These are phyloP conservation scores for Chrysodeixis includens DNA, from an alignment of 2,888 invertebrate species.

Conservation along the genomic window DNA sequence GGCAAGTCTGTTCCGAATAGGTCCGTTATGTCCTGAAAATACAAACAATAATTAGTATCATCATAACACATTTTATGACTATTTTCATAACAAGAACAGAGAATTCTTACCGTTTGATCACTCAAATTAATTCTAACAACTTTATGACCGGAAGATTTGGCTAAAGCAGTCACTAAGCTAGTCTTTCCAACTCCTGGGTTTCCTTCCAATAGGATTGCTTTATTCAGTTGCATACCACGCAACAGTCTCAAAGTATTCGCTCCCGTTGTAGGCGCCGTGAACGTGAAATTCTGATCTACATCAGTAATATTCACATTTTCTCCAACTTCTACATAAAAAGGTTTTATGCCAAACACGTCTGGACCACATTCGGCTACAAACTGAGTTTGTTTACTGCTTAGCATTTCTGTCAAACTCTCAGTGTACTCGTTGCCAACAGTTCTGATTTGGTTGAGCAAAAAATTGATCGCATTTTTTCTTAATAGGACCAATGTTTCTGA, in stretches of 20 bases:
- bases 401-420: constrained; percentile 69
- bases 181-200: constrained; percentile 99
- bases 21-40: constrained; percentile 96
- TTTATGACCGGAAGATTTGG: constrained; percentile 94
- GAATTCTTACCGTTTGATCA: constrained; percentile 96
- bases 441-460: constrained; percentile 88
- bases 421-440: constrained; percentile 77
- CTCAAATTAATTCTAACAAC: constrained; percentile 98
- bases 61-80: neutral
- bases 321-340: constrained; percentile 92
- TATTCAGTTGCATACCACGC: constrained; percentile 96
- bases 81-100: neutral
- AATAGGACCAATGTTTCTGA: constrained; percentile 82
- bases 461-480: constrained; percentile 87
- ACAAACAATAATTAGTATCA: constrained; percentile 14
- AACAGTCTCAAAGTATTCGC: constrained; percentile 95
- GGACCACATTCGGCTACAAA: constrained; percentile 76
- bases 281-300: constrained; percentile 89
- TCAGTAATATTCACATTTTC: constrained; percentile 59
- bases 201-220: constrained; percentile 98
- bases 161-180: constrained; percentile 96
- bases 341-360: constrained; percentile 92
- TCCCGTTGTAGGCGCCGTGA: constrained; percentile 94
- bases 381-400: constrained; percentile 72
- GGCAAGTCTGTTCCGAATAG: constrained; percentile 99